phyloP scores from a whole-genome alignment of 2,888 invertebrate species.

The Lamellibrachia columna region DNA sequence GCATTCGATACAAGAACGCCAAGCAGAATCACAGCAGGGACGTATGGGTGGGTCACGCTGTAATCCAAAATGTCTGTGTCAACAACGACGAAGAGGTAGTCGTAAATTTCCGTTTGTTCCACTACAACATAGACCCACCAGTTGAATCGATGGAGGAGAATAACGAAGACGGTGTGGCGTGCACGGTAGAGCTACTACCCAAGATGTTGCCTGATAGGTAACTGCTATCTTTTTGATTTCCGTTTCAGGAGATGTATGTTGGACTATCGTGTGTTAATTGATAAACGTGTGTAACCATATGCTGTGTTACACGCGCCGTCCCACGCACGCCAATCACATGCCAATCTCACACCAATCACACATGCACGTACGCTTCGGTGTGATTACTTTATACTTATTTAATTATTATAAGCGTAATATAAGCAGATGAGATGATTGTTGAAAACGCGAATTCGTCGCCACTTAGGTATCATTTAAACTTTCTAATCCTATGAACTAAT shows the following conservation, averaged over 20 bases:
- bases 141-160: slow-evolving; percentile 36
- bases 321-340: too few species aligned
- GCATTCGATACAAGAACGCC: slow-evolving; percentile 48
- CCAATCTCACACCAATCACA: background rate
- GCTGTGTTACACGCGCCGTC: too few species aligned
- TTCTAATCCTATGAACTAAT: too few species aligned
- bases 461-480: too few species aligned
- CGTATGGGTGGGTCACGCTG: slow-evolving; percentile 25
- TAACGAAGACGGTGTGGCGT: background rate
- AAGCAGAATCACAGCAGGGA: background rate
- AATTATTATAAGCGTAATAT: too few species aligned
- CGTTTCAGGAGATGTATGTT: background rate
- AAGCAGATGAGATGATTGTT: too few species aligned
- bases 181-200: slow-evolving; percentile 55
- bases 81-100: background rate
- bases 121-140: slow-evolving; percentile 51
- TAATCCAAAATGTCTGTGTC: background rate
- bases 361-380: background rate
- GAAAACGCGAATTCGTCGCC: too few species aligned
- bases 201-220: slow-evolving; percentile 52
- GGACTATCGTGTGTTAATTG: background rate
- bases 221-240: background rate
- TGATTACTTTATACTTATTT: background rate
- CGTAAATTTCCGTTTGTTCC: slow-evolving; percentile 44
- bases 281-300: too few species aligned